Evolutionary conservation across 2,888 invertebrate genomes (phyloP), one percentile per base, ranked within the genome.

Genomic region (Villa cingulata): DNA sequence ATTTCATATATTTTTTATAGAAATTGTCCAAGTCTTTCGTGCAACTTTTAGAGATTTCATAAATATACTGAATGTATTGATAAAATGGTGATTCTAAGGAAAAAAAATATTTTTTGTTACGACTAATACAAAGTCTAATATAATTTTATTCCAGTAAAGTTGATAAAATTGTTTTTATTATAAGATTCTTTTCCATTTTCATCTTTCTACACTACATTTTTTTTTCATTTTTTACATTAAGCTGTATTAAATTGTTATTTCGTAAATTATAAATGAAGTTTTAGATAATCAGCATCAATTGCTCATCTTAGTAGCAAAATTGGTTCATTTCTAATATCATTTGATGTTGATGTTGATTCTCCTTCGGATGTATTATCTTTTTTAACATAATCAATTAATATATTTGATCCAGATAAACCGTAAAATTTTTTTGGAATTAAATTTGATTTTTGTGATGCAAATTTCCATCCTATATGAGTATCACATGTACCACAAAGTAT

Each of bases 391-490:
- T 47, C 42, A 12, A 68, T 68, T 27, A 72, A 67, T 18, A 76
- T 70, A 23, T 73, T 74, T 48, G 72, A 72, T 4, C 82, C 71
- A 6, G 80, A 78, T 29, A 86, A 66, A 18, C 85, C 86, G 72
- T 77, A 87, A 63, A 87, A 87, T 44, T 72, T 72, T 46, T 71
- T 68, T 2, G 87, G 87, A 48, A 73, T 72, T 44, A 86, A 65
- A 54, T 75, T 72, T 36, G 70, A 69, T 39, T 71, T 64, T 7
- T 72, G 71, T 0, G 83, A 80, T n/a, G 77, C 80, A 61, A 87
- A 89, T 57, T 75, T 74, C 89, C 89, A 89, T 3, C 89, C 89
- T 56, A 87, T 72, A 62, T 89, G 88, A 40, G 68, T 70, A 39
- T 68, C 62, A 62, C 89, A 89, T 19, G 68, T 62, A 45, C 68